These are phyloP conservation scores for Mormyrus lacerda DNA, from an alignment of 2,113 vertebrate species.

Conservation along the genomic window DNA sequence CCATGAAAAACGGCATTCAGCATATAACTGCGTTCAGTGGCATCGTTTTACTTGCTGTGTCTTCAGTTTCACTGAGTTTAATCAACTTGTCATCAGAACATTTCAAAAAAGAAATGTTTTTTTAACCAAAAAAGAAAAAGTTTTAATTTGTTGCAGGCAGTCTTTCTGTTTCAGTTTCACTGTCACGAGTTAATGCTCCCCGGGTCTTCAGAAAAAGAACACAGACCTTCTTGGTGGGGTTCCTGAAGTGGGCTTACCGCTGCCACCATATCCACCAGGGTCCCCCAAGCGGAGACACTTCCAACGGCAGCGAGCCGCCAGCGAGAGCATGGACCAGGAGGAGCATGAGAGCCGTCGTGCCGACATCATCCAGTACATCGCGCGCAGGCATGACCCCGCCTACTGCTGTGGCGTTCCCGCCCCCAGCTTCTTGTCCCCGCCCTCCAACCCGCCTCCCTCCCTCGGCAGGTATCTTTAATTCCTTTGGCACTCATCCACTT, in stretches of 20 bases:
- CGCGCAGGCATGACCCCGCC: slow-evolving; percentile 65
- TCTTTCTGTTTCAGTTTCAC: not conserved
- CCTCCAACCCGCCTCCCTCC: slow-evolving; percentile 78
- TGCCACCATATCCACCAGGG: slow-evolving; percentile 48
- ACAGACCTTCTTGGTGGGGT: not conserved
- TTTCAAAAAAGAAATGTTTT: not conserved
- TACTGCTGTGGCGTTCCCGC: slow-evolving; percentile 57
- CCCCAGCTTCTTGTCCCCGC: slow-evolving; percentile 62
- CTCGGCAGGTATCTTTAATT: slow-evolving; percentile 98
- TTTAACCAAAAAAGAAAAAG: not conserved
- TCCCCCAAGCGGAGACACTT: slow-evolving; percentile 90
- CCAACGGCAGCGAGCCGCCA: slow-evolving; percentile 89
- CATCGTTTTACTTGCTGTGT: not conserved
- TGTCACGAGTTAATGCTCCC: not conserved
- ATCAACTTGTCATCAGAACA: not conserved
- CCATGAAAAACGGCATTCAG: not conserved
- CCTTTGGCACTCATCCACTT: slow-evolving; percentile 65
- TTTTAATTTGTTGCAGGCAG: not conserved
- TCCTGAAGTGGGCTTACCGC: not conserved
- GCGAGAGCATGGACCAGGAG: slow-evolving; percentile 90
- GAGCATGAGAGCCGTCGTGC: slow-evolving; percentile 66
- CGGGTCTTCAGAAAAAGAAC: not conserved
- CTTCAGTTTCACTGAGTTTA: not conserved
- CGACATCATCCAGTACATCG: slow-evolving; percentile 92
- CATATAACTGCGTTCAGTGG: not conserved